Evolutionary conservation across 1,140 invertebrate species (phyloP), one percentile per base, ranked within the genome.

Genomic region (Drosophila trapezifrons): DNA sequence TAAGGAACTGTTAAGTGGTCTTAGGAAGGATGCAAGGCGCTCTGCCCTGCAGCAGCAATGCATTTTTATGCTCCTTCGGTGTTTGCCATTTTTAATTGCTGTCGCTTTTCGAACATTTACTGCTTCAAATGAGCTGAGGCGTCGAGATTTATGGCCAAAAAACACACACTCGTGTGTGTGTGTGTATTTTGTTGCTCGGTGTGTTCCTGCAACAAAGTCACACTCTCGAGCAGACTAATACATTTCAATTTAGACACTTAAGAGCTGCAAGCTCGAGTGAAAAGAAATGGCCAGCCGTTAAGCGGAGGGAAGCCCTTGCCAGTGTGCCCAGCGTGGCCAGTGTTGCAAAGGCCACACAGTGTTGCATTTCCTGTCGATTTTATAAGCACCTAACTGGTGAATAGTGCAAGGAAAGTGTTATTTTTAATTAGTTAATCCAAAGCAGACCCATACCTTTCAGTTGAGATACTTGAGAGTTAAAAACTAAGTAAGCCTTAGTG

Each of bases 81-180:
- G 66, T 86, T 86, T 86, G 78, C 60, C 70, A 60, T 79, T 86
- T 87, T 87, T 87, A 87, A 87, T 87, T 87, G 83, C 83, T 83
- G 70, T 82, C 80, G 82, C 51, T 76, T 87, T 77, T 71, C 84
- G 69, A 89, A 83, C 84, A 87, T 87, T 87, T 89, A 89, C 76
- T 67, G 79, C 83, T 73, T 64, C 57, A 74, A 87, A 79, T 79
- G 83, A 89, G 83, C 71, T 82, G 72, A 87, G 84, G 79, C 84
- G 79, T 83, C 60, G 70, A 79, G 83, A 87, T 89, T 87, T 87
- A 89, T 87, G 66, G 71, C 66, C 54, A 15, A 49, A 20, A 22
- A 56, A 69, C 55, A 32, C 27, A 29, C 35, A 56, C 25, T 35
- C 32, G 32, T 35, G 32, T 35, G 32, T 35, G 10, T 25, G 15